Base-by-base conservation (phyloP, 2,888 invertebrate genomes). In the Brachylomia viminalis region DNA sequence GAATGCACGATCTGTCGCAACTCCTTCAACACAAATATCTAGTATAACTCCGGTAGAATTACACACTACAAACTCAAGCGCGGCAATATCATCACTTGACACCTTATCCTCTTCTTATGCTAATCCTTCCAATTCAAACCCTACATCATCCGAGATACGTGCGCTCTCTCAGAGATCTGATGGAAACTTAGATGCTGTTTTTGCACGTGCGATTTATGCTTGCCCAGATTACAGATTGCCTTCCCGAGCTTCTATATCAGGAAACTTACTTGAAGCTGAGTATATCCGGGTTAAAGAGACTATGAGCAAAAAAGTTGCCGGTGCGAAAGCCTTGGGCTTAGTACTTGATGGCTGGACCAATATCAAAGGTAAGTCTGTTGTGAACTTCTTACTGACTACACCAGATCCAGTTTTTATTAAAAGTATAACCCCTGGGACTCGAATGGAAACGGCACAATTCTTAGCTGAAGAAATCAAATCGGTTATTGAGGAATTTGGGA, bases 151-250 rank as follows among this genome's bases (percentile, higher is more conserved):
- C 38, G 61, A 62, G 61, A 62, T 62, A 62, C 61, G 38, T 61
- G 38, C 61, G 61, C 58, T 30, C 58, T 58, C 58, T 58, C 58
- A 58, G 58, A 58, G 30, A 58, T 58, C 33, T 30, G 59, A 62
- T 62, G 61, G 11, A 62, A 38, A 62, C 61, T 62, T 62, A 62
- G 61, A 62, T 62, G 61, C 61, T 62, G 61, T 42, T 62, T 62
- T 62, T 62, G 61, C 38, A 33, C 61, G 61, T 62, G 61, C 61
- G 38, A 62, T 62, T 62, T 62, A 62, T 62, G 61, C 61, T 62
- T 62, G 71, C 49, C 62, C 77, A 38, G 68, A 78, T 72, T 71
- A 66, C 69, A 58, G 58, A 58, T 58, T 30, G 58, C 58, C 30
- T 58, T 58, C 58, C 58, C 58, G 58, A 30, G 58, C 58, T 58